Percentiles rank a stretch among this genome's conserved stretches.
phyloP scores from a whole-genome alignment of 2,113 vertebrate genomes.

The Beaufortia kweichowensis region DNA sequence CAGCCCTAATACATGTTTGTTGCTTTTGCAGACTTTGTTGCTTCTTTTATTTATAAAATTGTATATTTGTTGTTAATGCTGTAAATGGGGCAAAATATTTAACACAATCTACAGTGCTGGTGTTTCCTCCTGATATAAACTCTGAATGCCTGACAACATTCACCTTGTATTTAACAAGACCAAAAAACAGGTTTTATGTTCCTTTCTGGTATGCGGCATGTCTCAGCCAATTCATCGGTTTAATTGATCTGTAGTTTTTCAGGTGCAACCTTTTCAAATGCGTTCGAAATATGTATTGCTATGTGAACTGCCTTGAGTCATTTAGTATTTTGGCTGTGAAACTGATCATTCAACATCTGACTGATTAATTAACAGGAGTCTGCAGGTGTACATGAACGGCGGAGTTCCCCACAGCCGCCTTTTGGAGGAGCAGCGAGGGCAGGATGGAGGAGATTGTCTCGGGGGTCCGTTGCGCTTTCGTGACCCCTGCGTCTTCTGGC shows the following conservation, averaged over 20 bases:
- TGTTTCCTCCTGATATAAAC: background rate
- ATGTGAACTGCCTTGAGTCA: background rate
- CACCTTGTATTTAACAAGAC: background rate
- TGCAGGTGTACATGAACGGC: slow-evolving; percentile 87
- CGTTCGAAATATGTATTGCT: too few species aligned
- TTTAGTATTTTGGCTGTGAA: background rate
- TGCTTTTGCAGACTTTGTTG: too few species aligned
- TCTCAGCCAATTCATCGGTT: background rate
- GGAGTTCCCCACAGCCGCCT: slow-evolving; percentile 87
- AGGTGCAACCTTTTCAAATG: background rate
- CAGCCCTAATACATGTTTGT: too few species aligned
- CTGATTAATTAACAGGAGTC: slow-evolving; percentile 78
- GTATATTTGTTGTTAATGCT: background rate
- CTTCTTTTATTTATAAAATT: background rate
- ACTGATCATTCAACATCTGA: background rate
- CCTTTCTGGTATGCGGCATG: background rate
- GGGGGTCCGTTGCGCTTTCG: slow-evolving; percentile 88
- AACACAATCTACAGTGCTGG: background rate
- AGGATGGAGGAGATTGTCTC: slow-evolving; percentile 84
- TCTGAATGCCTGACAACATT: background rate
- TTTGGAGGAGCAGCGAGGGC: slow-evolving; percentile 82
- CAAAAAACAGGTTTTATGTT: background rate
- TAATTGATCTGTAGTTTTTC: background rate
- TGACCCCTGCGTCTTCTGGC: slow-evolving; percentile 91
- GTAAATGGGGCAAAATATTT: background rate